Evolutionary conservation across 2,888 invertebrate species (phyloP).

Genomic region (Tetheella fluctuosa): DNA sequence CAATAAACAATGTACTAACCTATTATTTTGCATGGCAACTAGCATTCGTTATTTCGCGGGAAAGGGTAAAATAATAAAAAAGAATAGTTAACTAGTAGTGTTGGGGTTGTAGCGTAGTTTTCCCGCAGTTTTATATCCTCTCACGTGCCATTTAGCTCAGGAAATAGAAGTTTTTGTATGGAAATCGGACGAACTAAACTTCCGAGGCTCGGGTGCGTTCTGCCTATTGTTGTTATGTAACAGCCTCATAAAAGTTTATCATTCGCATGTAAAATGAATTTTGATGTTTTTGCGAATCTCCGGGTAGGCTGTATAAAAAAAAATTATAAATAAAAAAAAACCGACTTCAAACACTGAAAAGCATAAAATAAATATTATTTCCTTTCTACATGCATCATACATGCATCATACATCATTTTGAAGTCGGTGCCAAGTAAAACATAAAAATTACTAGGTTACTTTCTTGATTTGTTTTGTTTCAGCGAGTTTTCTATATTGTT

Average conservation of each 20-base stretch:
- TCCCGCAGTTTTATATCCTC: conserved; percentile 80
- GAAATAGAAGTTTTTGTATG: conserved; percentile 84
- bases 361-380: too few relatives aligned
- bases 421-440: too few relatives aligned
- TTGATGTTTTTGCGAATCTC: conserved; percentile 48
- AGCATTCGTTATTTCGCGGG: conserved; percentile 26
- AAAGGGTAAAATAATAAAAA: conserved; percentile 59
- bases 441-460: too few relatives aligned
- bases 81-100: conserved; percentile 49
- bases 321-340: not conserved
- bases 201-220: conserved; percentile 63
- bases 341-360: not conserved
- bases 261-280: conserved; percentile 64
- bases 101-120: conserved; percentile 63
- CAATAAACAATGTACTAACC: not conserved
- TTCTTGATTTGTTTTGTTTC: too few relatives aligned
- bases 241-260: conserved; percentile 79
- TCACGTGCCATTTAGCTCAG: conserved; percentile 82
- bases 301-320: conserved; percentile 13
- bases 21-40: not conserved
- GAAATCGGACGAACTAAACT: conserved; percentile 81
- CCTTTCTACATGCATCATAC: too few relatives aligned
- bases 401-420: too few relatives aligned
- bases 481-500: too few relatives aligned
- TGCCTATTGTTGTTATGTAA: conserved; percentile 76